Evolutionary conservation across 2,888 invertebrate genomes (phyloP).

Genomic region (Hyppa rectilinea): DNA sequence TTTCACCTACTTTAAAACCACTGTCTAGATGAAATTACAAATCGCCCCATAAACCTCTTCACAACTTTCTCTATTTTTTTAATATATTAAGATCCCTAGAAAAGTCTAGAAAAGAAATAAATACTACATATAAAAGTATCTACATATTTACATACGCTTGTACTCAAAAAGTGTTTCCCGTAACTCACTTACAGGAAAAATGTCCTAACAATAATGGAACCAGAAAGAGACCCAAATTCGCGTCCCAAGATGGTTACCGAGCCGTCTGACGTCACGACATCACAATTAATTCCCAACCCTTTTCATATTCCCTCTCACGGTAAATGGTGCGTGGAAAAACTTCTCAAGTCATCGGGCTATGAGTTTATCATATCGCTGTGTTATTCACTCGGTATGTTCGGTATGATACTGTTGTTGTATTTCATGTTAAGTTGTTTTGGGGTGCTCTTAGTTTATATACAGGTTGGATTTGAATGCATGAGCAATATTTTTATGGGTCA

Average conservation of each 20-base stretch:
- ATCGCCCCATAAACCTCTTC: no score
- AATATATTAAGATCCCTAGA: no score
- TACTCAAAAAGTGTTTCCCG: slow-evolving; percentile 19
- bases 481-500: no score
- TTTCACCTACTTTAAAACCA: no score
- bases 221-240: slow-evolving; percentile 52
- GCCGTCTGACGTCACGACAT: slow-evolving; percentile 79
- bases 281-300: slow-evolving; percentile 82
- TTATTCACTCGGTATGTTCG: slow-evolving; percentile 42
- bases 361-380: slow-evolving; percentile 63
- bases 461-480: no score
- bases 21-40: no score
- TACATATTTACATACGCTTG: slow-evolving; percentile 4
- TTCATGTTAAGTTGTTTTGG: slow-evolving; percentile 36
- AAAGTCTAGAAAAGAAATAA: background rate
- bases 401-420: slow-evolving; percentile 34
- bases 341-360: slow-evolving; percentile 71
- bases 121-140: background rate
- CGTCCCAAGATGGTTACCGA: slow-evolving; percentile 58
- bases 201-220: slow-evolving; percentile 50
- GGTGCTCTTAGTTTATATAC: no score
- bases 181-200: slow-evolving; percentile 30
- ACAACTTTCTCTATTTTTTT: no score
- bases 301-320: slow-evolving; percentile 77
- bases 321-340: slow-evolving; percentile 81